Conservation (phyloP, 2,113 vertebrate genomes). For the Syrrhaptes paradoxus region DNA sequence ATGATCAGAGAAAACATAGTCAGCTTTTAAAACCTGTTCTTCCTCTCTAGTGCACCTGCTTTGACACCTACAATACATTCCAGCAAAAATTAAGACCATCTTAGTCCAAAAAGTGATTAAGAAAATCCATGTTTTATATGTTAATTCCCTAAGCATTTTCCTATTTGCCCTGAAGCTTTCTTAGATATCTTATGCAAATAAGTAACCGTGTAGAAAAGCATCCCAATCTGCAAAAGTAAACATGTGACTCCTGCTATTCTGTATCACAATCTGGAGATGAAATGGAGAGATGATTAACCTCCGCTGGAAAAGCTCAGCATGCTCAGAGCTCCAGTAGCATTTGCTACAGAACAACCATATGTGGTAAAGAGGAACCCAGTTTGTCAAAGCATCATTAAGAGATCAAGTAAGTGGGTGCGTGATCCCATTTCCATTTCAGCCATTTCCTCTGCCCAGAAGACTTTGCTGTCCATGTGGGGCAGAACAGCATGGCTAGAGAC, state of each 20-base stretch:
- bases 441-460: neutral
- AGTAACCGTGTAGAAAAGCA: neutral
- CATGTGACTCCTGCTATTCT: neutral
- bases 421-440: neutral
- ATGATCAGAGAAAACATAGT: neutral
- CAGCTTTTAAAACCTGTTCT: neutral
- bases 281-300: neutral
- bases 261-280: neutral
- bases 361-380: neutral
- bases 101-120: neutral
- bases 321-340: neutral
- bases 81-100: neutral
- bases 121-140: neutral
- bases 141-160: neutral
- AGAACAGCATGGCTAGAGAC: neutral
- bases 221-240: neutral
- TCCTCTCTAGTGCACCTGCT: neutral
- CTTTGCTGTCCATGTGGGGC: accelerated
- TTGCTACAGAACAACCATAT: accelerated
- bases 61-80: neutral
- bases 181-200: neutral
- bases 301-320: neutral
- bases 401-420: neutral
- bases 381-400: neutral
- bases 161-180: neutral